Percentiles rank a stretch among this genome's conserved stretches.
Evolutionary conservation across 2,113 vertebrate species (phyloP).

Genomic region (Melanotaenia duboulayi): DNA sequence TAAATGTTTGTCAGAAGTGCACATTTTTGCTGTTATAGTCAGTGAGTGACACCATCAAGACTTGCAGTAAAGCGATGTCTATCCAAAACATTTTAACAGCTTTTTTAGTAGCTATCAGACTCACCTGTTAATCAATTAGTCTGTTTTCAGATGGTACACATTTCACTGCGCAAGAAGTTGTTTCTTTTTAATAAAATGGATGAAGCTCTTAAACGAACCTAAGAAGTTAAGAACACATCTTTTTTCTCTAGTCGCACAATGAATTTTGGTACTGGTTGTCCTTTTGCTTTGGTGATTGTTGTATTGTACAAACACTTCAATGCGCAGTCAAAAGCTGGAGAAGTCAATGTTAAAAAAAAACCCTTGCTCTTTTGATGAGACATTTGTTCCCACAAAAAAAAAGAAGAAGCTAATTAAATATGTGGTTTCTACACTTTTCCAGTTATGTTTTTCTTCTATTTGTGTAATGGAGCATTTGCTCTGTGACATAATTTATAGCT

Average conservation of each 20-base stretch:
- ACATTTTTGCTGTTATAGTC: neutral
- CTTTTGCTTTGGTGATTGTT: constrained; percentile 70
- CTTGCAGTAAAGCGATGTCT: neutral
- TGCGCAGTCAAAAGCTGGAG: constrained; percentile 5
- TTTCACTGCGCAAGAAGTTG: constrained; percentile 1
- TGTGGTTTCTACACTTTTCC: constrained; percentile 28
- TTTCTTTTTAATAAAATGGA: neutral
- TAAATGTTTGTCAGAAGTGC: constrained; percentile 3
- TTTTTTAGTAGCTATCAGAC: neutral
- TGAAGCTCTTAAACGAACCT: neutral
- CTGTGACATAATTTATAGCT: constrained; percentile 50
- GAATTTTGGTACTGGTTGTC: neutral
- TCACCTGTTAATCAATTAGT: neutral
- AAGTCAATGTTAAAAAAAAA: constrained; percentile 10
- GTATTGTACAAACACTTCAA: constrained; percentile 56
- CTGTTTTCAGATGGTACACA: neutral
- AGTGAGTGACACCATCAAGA: constrained; percentile 1
- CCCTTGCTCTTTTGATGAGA: constrained; percentile 31
- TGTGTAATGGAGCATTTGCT: constrained; percentile 19
- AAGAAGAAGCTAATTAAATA: constrained; percentile 28
- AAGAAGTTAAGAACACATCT: too few relatives aligned
- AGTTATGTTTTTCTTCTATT: constrained; percentile 16
- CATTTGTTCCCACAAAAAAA: constrained; percentile 46
- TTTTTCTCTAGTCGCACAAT: too few relatives aligned
- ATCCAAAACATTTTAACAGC: neutral